These are phyloP conservation scores for Ceyx margarethae DNA, from an alignment of 2,113 vertebrate species.

Conservation along the genomic window DNA sequence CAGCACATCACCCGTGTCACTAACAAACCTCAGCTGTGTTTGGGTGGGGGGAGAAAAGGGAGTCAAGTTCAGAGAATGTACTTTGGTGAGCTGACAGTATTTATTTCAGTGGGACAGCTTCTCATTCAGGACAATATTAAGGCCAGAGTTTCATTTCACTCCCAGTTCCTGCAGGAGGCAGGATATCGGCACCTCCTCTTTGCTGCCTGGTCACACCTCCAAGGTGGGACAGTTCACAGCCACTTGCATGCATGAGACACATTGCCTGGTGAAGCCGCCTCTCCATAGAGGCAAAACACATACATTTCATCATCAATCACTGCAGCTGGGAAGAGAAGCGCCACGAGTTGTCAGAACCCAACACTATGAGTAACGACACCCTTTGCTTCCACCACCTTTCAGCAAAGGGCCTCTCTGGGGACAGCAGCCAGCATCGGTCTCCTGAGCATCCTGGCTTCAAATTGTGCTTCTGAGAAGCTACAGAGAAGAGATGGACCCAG, in stretches of 20 bases:
- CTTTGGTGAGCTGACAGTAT: neutral
- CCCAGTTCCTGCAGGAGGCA: accelerated
- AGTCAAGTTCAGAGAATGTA: neutral
- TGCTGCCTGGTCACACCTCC: accelerated
- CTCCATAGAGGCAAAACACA: accelerated
- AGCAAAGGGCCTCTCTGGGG: neutral
- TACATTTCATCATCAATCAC: accelerated
- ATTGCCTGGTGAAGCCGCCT: accelerated
- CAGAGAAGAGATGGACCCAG: accelerated
- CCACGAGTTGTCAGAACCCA: accelerated
- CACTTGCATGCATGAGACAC: accelerated
- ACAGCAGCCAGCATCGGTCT: neutral
- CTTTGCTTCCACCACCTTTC: neutral
- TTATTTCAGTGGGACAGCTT: neutral
- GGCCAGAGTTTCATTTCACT: neutral
- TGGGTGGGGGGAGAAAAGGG: neutral
- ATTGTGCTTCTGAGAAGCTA: neutral
- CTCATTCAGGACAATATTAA: neutral
- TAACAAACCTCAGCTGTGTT: neutral
- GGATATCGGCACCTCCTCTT: neutral
- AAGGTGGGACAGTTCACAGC: neutral
- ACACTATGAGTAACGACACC: accelerated
- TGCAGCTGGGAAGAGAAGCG: neutral
- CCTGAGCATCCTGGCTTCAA: neutral
- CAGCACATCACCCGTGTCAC: neutral